Percentiles rank a stretch among this genome's conserved stretches.
Evolutionary conservation across 2,113 vertebrate genomes (phyloP).

Genomic region (Coptodon bakossiorum): DNA sequence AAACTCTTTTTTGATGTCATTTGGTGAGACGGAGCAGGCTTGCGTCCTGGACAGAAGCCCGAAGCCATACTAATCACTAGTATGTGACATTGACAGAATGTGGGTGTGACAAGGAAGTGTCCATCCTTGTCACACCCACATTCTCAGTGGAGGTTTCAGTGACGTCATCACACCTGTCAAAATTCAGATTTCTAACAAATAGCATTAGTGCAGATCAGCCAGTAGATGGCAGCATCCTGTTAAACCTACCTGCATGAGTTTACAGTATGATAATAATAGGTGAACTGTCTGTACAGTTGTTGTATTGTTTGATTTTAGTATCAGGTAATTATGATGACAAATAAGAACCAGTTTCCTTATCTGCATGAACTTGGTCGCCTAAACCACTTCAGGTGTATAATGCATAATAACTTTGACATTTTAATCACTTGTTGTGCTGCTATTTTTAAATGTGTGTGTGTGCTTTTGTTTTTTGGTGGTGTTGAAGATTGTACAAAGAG

Average conservation of each 20-base stretch:
- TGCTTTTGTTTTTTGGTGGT: background rate
- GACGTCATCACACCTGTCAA: background rate
- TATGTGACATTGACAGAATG: background rate
- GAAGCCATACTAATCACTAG: rapidly evolving
- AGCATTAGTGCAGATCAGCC: background rate
- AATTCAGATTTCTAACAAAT: background rate
- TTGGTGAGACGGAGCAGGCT: background rate
- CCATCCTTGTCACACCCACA: background rate
- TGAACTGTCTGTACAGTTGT: background rate
- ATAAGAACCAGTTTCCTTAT: background rate
- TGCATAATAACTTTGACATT: background rate
- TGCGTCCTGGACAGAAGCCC: rapidly evolving
- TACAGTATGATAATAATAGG: background rate
- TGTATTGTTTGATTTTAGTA: background rate
- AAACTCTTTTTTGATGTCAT: background rate
- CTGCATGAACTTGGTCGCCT: background rate
- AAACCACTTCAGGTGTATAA: background rate
- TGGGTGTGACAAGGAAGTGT: background rate
- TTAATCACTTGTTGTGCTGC: background rate
- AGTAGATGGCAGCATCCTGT: background rate
- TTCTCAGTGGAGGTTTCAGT: rapidly evolving
- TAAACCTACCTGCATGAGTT: rapidly evolving
- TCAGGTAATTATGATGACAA: background rate
- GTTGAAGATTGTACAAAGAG: background rate
- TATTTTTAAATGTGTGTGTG: background rate